phyloP scores from a whole-genome alignment of 2,797 vertebrate species.

The Knipowitschia caucasica region DNA sequence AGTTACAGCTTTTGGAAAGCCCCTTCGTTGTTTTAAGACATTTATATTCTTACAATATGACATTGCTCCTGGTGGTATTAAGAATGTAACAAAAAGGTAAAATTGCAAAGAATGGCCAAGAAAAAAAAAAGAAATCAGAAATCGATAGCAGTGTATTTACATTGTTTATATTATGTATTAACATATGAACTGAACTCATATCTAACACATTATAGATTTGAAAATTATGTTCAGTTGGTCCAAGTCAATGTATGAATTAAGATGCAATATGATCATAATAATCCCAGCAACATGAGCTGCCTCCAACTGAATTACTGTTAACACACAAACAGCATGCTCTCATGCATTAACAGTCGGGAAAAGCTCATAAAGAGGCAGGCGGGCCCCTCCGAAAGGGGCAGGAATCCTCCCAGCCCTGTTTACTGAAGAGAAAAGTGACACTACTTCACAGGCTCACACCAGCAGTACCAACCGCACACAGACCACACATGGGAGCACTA shows the following conservation, averaged over 20 bases:
- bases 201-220: constrained; percentile 11
- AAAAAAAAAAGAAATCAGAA: too few relatives aligned
- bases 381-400: constrained; percentile 76
- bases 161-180: too few relatives aligned
- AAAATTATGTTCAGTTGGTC: constrained; percentile 11
- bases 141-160: too few relatives aligned
- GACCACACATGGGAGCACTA: constrained; percentile 15
- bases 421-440: constrained; percentile 77
- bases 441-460: constrained; percentile 57
- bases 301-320: constrained; percentile 51
- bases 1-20: constrained; percentile 45
- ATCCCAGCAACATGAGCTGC: constrained; percentile 62
- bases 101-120: neutral
- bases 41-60: constrained; percentile 34
- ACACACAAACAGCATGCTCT: constrained; percentile 46
- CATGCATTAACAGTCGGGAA: constrained; percentile 66
- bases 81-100: neutral
- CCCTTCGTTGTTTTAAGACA: constrained; percentile 33
- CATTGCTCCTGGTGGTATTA: neutral
- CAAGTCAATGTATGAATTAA: constrained; percentile 32
- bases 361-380: constrained; percentile 77
- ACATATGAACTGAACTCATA: neutral
- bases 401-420: constrained; percentile 72
- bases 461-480: constrained; percentile 23
- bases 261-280: constrained; percentile 57